These are phyloP conservation scores for Danio albolineatus DNA, from an alignment of 2,797 vertebrate species.

Conservation along the genomic window DNA sequence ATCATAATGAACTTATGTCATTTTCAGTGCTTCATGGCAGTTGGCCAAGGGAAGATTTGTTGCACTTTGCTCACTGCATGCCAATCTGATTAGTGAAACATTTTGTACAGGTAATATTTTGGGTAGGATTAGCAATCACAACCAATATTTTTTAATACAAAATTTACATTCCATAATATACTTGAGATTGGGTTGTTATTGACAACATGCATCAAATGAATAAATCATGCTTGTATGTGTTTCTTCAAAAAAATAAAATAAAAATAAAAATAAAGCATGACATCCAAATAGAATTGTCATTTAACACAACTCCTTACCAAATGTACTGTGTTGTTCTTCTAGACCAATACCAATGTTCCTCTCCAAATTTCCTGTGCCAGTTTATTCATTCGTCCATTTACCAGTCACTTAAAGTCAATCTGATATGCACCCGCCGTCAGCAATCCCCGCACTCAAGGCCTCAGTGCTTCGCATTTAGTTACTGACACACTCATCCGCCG, in stretches of 20 bases:
- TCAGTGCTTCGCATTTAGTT: slow-evolving; percentile 69
- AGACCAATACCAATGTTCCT: background rate
- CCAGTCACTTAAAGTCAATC: slow-evolving; percentile 43
- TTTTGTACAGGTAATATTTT: too few relatives aligned
- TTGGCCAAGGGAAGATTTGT: too few relatives aligned
- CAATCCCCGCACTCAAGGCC: slow-evolving; percentile 40
- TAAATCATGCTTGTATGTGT: background rate
- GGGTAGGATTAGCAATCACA: too few relatives aligned
- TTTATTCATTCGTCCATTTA: slow-evolving; percentile 38
- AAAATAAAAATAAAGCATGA: too few relatives aligned
- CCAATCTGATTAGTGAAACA: too few relatives aligned
- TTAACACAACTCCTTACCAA: background rate
- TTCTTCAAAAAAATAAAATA: background rate
- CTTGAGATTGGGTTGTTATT: too few relatives aligned
- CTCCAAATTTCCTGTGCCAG: slow-evolving; percentile 6
- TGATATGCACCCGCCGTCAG: slow-evolving; percentile 47
- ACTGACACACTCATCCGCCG: slow-evolving; percentile 70
- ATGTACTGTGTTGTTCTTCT: background rate
- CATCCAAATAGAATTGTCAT: background rate
- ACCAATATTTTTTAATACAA: too few relatives aligned
- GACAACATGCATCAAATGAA: background rate
- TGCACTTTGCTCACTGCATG: too few relatives aligned
- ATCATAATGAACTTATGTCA: too few relatives aligned
- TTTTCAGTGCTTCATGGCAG: too few relatives aligned
- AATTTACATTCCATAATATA: too few relatives aligned